Percentiles rank a stretch among this genome's conserved stretches.
phyloP scores from a whole-genome alignment of 2,113 vertebrate species.

The Oreochromis niloticus region DNA sequence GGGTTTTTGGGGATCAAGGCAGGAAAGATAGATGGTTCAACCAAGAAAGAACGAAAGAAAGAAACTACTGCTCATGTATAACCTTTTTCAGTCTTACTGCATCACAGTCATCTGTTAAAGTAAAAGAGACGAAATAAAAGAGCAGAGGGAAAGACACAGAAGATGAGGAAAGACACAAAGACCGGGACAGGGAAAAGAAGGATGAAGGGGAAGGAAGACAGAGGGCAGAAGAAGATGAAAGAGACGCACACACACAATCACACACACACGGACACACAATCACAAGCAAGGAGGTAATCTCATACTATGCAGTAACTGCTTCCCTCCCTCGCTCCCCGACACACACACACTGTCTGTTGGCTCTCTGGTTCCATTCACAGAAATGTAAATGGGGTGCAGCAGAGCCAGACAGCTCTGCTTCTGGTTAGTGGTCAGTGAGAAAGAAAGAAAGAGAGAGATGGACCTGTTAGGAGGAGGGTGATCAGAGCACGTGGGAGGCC shows the following conservation, averaged over 20 bases:
- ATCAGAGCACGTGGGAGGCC: background rate
- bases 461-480: background rate
- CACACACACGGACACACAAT: background rate
- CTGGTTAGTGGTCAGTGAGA: conserved; percentile 18
- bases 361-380: conserved; percentile 45
- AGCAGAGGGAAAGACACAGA: background rate
- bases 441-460: background rate
- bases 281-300: background rate
- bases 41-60: background rate
- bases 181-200: background rate
- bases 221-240: background rate
- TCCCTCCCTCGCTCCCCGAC: background rate
- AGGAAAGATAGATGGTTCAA: background rate
- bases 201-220: background rate
- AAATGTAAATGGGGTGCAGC: conserved; percentile 44
- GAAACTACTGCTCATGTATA: background rate
- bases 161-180: background rate
- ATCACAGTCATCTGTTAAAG: background rate
- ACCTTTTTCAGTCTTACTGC: background rate
- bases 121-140: background rate
- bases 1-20: rapidly evolving
- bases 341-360: background rate
- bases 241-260: background rate
- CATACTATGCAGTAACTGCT: background rate
- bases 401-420: conserved; percentile 34